Percentiles rank a stretch among this genome's conserved stretches.
These are phyloP conservation scores for Drosophila simulans DNA, from an alignment of 1,140 invertebrate genomes.

Conservation along the genomic window DNA sequence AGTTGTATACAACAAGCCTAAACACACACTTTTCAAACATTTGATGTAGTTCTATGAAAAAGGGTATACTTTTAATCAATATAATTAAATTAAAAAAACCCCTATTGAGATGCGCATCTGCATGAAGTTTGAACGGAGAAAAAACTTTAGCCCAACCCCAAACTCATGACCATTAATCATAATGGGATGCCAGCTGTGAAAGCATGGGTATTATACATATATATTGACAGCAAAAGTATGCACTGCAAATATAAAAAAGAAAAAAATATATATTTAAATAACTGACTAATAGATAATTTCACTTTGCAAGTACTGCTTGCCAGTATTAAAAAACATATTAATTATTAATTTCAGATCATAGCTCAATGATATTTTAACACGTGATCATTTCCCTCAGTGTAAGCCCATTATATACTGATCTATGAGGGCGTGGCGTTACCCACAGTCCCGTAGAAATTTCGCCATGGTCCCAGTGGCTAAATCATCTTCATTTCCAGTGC, in stretches of 20 bases:
- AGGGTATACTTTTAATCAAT: background rate
- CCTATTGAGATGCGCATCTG: slow-evolving; percentile 11
- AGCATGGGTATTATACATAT: slow-evolving; percentile 7
- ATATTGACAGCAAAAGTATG: background rate
- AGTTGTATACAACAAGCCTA: background rate
- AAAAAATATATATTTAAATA: too few relatives aligned
- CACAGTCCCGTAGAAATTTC: slow-evolving; percentile 7
- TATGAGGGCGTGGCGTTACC: background rate
- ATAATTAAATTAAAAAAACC: background rate
- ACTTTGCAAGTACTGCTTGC: too few relatives aligned
- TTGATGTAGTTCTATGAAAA: too few relatives aligned
- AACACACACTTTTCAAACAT: too few relatives aligned
- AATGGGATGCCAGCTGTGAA: slow-evolving; percentile 34
- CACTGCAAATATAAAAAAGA: background rate
- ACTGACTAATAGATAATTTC: too few relatives aligned
- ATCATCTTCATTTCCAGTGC: slow-evolving; percentile 25
- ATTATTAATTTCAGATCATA: too few relatives aligned
- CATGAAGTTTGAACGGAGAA: slow-evolving; percentile 12
- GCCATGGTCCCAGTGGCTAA: slow-evolving; percentile 11
- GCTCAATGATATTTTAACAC: too few relatives aligned
- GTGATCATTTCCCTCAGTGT: background rate
- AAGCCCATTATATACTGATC: background rate
- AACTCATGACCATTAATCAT: slow-evolving; percentile 40
- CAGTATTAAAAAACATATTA: too few relatives aligned
- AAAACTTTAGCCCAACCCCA: slow-evolving; percentile 12